A percentile compares a stretch with the other conserved stretches of the same genome.
These are phyloP conservation scores for Hypselothyrea guttata DNA, from an alignment of 2,888 invertebrate genomes.

Conservation along the genomic window DNA sequence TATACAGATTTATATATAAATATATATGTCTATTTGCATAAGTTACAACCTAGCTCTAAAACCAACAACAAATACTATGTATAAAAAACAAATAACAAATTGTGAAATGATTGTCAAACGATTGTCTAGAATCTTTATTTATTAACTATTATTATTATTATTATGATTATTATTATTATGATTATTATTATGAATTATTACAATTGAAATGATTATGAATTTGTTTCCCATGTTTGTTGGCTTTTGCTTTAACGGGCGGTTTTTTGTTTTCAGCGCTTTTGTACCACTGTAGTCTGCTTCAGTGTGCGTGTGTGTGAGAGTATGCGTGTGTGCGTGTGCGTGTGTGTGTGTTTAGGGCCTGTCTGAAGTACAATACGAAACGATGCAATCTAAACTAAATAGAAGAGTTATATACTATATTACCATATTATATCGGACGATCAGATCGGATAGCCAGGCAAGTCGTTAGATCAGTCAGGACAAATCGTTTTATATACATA, in stretches of 20 bases:
- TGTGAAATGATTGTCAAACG: slow-evolving; percentile 56
- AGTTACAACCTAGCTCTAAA: slow-evolving; percentile 40
- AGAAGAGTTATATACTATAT: too few species aligned
- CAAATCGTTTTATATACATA: too few species aligned
- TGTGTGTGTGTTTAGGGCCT: slow-evolving; percentile 1
- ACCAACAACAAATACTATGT: slow-evolving; percentile 36
- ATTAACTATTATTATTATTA: slow-evolving; percentile 24
- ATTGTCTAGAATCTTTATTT: slow-evolving; percentile 16
- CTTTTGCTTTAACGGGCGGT: slow-evolving; percentile 2
- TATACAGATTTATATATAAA: too few species aligned
- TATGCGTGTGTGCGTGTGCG: slow-evolving; percentile 2
- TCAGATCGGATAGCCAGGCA: too few species aligned
- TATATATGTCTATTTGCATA: too few species aligned
- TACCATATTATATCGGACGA: too few species aligned
- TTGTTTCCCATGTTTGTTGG: slow-evolving; percentile 17
- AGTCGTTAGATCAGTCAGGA: too few species aligned
- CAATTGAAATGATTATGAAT: not conserved
- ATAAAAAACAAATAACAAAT: slow-evolving; percentile 45
- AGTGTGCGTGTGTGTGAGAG: slow-evolving; percentile 5
- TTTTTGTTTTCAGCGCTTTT: slow-evolving; percentile 21
- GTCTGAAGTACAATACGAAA: slow-evolving; percentile 10
- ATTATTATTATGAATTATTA: slow-evolving; percentile 5
- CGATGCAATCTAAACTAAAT: slow-evolving; percentile 3
- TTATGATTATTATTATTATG: slow-evolving; percentile 22
- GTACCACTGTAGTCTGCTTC: slow-evolving; percentile 5